These are phyloP conservation scores for Mylabris sibirica DNA, from an alignment of 2,888 invertebrate species.

Conservation along the genomic window DNA sequence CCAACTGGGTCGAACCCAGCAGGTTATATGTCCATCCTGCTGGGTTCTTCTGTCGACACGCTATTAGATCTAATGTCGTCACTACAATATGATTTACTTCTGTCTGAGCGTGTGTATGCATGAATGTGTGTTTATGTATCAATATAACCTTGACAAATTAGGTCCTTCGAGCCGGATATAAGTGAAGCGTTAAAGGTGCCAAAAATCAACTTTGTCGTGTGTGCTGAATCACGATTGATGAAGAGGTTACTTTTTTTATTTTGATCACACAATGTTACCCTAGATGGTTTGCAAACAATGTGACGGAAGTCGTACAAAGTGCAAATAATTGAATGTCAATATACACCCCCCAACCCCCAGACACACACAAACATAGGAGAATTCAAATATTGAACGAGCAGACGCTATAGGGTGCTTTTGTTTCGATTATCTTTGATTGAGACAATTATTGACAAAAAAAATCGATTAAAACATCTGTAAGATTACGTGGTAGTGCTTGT, in stretches of 20 bases:
- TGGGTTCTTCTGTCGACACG: slow-evolving; percentile 38
- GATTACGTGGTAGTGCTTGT: background rate
- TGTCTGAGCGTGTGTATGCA: background rate
- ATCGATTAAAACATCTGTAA: background rate
- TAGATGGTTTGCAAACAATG: slow-evolving; percentile 19
- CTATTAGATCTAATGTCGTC: slow-evolving; percentile 24
- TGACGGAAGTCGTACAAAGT: slow-evolving; percentile 35
- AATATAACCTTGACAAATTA: too few species aligned
- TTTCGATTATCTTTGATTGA: background rate
- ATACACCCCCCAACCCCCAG: slow-evolving; percentile 21
- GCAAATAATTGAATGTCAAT: slow-evolving; percentile 49
- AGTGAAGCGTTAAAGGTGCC: background rate
- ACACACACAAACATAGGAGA: slow-evolving; percentile 14
- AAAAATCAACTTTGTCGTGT: background rate
- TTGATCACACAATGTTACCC: background rate
- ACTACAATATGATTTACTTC: slow-evolving; percentile 10
- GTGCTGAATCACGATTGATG: background rate
- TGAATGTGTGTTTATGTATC: background rate
- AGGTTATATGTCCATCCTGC: slow-evolving; percentile 36
- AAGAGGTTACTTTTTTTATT: too few species aligned
- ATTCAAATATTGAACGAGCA: slow-evolving; percentile 23
- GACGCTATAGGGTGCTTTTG: background rate
- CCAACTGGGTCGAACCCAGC: slow-evolving; percentile 36
- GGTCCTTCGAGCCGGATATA: too few species aligned
- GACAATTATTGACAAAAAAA: background rate